Conservation (phyloP, 2,797 vertebrate genomes). For the Amblyraja radiata region DNA sequence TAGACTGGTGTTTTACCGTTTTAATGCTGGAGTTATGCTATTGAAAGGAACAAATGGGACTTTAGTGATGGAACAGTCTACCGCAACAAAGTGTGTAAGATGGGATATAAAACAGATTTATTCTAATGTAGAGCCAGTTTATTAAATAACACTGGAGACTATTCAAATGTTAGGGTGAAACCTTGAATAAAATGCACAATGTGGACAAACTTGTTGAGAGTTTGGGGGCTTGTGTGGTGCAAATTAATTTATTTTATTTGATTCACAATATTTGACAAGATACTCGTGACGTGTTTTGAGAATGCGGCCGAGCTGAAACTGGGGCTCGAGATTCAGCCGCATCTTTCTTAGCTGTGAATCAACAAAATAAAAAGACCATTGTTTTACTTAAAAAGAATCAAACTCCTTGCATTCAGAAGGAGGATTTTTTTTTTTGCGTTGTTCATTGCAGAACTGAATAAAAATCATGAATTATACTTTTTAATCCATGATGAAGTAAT, state of each 20-base stretch:
- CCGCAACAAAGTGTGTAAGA: neutral
- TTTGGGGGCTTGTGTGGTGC: neutral
- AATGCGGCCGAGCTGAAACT: neutral
- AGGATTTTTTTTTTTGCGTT: neutral
- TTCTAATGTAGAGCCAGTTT: neutral
- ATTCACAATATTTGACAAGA: neutral
- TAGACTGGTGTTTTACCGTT: neutral
- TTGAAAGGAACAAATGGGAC: neutral
- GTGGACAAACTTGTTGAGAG: neutral
- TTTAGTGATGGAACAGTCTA: neutral
- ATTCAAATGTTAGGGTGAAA: neutral
- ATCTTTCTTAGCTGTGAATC: neutral
- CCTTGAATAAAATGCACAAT: neutral
- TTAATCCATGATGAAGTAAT: neutral
- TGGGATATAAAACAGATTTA: neutral
- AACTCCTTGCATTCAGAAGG: neutral
- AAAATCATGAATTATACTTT: neutral
- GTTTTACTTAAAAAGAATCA: neutral
- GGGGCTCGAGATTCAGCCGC: neutral
- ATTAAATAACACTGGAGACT: neutral
- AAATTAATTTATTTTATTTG: constrained; percentile 5
- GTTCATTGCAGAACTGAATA: neutral
- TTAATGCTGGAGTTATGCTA: neutral
- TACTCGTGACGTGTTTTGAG: neutral
- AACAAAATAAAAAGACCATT: neutral